Conservation (phyloP, 1,140 invertebrate species). For the Octopus bimaculoides region DNA sequence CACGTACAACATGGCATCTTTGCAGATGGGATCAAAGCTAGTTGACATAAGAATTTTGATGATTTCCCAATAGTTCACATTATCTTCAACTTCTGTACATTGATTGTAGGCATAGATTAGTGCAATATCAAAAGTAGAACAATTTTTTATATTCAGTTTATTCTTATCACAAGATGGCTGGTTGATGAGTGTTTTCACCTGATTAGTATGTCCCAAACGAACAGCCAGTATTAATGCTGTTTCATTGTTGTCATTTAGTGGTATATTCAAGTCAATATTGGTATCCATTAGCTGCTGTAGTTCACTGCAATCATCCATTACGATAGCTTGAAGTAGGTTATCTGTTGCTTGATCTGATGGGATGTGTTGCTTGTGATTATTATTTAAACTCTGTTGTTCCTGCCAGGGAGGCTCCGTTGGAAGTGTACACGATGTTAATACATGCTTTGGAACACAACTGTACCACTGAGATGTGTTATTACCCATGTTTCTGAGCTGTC, state of each 20-base stretch:
- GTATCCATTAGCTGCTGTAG: slow-evolving; percentile 13
- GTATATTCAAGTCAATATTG: slow-evolving; percentile 29
- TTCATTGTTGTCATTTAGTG: slow-evolving; percentile 33
- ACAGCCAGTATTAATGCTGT: slow-evolving; percentile 37
- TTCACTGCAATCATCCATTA: slow-evolving; percentile 16
- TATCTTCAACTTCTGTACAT: slow-evolving; percentile 30
- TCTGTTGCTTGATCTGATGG: neutral
- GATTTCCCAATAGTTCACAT: slow-evolving; percentile 36
- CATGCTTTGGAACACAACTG: slow-evolving; percentile 1
- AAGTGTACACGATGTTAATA: neutral
- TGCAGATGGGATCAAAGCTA: slow-evolving; percentile 32
- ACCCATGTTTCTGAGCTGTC: neutral
- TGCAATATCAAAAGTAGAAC: slow-evolving; percentile 36
- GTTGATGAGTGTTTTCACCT: slow-evolving; percentile 31
- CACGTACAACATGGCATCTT: slow-evolving; percentile 41
- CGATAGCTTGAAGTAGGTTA: slow-evolving; percentile 17
- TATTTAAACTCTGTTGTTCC: neutral
- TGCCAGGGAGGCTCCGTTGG: neutral
- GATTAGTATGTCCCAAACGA: slow-evolving; percentile 28
- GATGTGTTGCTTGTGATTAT: neutral
- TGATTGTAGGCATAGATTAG: slow-evolving; percentile 39
- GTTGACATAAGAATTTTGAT: slow-evolving; percentile 30
- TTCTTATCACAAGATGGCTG: slow-evolving; percentile 30
- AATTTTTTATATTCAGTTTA: slow-evolving; percentile 32
- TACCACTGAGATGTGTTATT: slow-evolving; percentile 1